phyloP scores from a whole-genome alignment of 1,140 invertebrate genomes.

The Ceratosolen fusciceps region DNA sequence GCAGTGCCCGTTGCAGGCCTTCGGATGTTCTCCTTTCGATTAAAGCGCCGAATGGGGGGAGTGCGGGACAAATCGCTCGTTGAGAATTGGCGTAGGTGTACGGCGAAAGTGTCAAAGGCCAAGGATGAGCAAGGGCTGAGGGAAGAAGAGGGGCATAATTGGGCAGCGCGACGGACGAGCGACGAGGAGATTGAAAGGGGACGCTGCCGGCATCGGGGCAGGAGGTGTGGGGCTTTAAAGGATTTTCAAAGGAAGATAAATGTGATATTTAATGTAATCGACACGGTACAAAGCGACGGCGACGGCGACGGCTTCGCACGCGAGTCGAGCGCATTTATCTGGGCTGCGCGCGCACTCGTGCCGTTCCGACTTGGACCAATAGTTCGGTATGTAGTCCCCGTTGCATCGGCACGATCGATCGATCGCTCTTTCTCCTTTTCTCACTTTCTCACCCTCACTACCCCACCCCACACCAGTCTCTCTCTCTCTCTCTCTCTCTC shows the following conservation, averaged over 20 bases:
- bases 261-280: conserved; percentile 48
- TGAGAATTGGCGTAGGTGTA: no score
- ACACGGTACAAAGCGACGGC: conserved; percentile 18
- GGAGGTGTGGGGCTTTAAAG: no score
- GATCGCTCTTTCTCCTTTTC: conserved; percentile 47
- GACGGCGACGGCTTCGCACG: conserved; percentile 12
- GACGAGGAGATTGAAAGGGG: conserved; percentile 30
- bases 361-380: background rate
- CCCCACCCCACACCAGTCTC: no score
- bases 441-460: background rate
- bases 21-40: no score
- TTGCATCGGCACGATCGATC: conserved; percentile 51
- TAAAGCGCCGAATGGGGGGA: background rate
- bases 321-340: conserved; percentile 39
- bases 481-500: conserved; percentile 7
- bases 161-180: background rate
- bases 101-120: background rate
- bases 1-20: no score
- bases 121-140: background rate
- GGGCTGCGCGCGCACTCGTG: conserved; percentile 14
- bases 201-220: no score
- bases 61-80: no score
- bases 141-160: conserved; percentile 24
- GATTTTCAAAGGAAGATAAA: conserved; percentile 38
- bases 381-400: background rate